Conservation (phyloP, 2,797 vertebrate genomes). For the Eulemur mongoz region DNA sequence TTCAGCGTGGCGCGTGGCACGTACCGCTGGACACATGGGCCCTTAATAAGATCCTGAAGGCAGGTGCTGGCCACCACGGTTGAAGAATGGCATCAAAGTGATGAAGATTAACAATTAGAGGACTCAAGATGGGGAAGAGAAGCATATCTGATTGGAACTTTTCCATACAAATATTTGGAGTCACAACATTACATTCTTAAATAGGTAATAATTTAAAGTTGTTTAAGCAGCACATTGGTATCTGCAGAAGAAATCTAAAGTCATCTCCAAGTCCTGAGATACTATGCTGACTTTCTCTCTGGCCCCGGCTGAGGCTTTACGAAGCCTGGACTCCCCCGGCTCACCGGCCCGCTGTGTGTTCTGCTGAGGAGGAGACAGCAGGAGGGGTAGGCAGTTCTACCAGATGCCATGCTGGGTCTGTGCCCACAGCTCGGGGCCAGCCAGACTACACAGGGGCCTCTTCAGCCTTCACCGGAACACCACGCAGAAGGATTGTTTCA, state of each 20-base stretch:
- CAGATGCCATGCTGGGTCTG: not conserved
- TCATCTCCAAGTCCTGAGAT: not conserved
- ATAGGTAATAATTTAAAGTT: not conserved
- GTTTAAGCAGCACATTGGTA: not conserved
- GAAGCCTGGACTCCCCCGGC: not conserved
- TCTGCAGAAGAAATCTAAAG: not conserved
- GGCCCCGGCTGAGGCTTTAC: not conserved
- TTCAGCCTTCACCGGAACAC: not conserved
- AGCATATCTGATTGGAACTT: not conserved
- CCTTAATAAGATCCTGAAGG: not conserved
- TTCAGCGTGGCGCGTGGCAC: not conserved
- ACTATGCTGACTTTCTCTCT: not conserved
- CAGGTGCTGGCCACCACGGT: not conserved
- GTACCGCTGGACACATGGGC: rapidly evolving
- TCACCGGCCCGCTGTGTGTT: not conserved
- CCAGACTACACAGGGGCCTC: not conserved
- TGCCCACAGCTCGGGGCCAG: rapidly evolving
- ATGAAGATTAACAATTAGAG: not conserved
- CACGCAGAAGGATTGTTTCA: not conserved
- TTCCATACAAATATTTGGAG: not conserved
- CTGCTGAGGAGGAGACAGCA: no score
- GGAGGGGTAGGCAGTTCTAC: not conserved
- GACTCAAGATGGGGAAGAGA: no score
- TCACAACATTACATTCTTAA: not conserved
- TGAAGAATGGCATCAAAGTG: not conserved